These are phyloP conservation scores for Mystacornis crossleyi DNA, from an alignment of 2,113 vertebrate species.

Conservation along the genomic window DNA sequence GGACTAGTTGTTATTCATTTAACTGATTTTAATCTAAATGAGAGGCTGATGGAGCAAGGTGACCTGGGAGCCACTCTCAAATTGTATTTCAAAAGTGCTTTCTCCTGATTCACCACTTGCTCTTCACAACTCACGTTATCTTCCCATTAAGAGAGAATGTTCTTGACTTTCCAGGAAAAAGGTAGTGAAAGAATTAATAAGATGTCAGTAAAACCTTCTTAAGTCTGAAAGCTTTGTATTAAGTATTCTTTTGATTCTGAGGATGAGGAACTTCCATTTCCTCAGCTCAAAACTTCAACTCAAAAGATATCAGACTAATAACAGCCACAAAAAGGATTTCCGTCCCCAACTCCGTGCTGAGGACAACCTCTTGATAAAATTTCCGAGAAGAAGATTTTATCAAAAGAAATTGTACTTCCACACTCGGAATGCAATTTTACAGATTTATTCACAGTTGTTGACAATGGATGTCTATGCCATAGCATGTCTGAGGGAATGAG, in stretches of 20 bases:
- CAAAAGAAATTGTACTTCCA: background rate
- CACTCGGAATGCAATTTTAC: background rate
- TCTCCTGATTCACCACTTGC: background rate
- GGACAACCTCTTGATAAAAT: background rate
- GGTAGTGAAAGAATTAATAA: background rate
- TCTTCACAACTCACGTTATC: background rate
- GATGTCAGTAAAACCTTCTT: background rate
- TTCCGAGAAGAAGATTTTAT: background rate
- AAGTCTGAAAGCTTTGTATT: background rate
- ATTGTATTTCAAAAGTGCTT: background rate
- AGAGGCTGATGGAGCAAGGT: background rate
- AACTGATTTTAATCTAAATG: background rate
- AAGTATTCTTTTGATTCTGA: background rate
- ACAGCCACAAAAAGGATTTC: background rate
- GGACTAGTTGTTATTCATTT: background rate
- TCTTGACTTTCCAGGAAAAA: background rate
- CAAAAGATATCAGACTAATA: background rate
- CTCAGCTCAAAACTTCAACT: background rate
- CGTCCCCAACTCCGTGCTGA: background rate
- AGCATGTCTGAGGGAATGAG: background rate
- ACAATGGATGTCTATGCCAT: background rate
- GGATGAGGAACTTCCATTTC: background rate
- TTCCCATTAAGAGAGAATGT: background rate
- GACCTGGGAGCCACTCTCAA: background rate
- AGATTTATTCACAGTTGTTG: background rate